These are phyloP conservation scores for Oreonectes daqikongensis DNA, from an alignment of 2,797 vertebrate species.

Conservation along the genomic window DNA sequence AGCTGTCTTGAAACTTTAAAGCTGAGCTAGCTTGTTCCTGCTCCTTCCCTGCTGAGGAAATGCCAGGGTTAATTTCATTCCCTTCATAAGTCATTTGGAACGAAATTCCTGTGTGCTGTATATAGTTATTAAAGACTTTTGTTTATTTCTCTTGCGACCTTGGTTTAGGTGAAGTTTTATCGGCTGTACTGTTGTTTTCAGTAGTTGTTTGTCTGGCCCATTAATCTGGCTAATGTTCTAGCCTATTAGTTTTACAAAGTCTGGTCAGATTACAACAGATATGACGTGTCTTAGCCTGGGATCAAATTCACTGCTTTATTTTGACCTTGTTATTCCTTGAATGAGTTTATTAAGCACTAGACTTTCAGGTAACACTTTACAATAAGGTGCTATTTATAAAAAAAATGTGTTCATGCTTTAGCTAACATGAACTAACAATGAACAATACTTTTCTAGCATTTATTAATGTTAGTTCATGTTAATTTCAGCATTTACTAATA, in stretches of 20 bases:
- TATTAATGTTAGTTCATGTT: too few relatives aligned
- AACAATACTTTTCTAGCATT: too few relatives aligned
- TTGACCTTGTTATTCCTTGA: conserved; percentile 8
- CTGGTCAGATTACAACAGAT: conserved; percentile 12
- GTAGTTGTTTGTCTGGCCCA: conserved; percentile 19
- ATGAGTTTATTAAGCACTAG: not conserved
- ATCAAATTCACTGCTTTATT: conserved; percentile 9
- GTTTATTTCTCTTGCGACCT: not conserved
- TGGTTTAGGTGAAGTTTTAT: conserved; percentile 7
- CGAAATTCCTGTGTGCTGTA: not conserved
- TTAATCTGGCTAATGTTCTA: conserved; percentile 18
- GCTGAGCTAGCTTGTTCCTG: not conserved
- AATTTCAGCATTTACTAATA: too few relatives aligned
- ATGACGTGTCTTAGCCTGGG: conserved; percentile 10
- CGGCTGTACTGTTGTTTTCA: conserved; percentile 9
- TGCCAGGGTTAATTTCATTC: not conserved
- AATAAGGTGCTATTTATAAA: too few relatives aligned
- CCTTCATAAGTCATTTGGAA: conserved; percentile 22
- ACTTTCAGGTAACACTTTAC: too few relatives aligned
- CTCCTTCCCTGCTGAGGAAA: not conserved
- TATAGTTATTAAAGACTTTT: not conserved
- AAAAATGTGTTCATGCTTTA: too few relatives aligned
- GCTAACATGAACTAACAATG: too few relatives aligned
- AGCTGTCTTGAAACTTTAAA: not conserved
- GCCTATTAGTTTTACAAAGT: conserved; percentile 26